Evolutionary conservation across 2,888 invertebrate genomes (phyloP).

Genomic region (Andrena camellia): DNA sequence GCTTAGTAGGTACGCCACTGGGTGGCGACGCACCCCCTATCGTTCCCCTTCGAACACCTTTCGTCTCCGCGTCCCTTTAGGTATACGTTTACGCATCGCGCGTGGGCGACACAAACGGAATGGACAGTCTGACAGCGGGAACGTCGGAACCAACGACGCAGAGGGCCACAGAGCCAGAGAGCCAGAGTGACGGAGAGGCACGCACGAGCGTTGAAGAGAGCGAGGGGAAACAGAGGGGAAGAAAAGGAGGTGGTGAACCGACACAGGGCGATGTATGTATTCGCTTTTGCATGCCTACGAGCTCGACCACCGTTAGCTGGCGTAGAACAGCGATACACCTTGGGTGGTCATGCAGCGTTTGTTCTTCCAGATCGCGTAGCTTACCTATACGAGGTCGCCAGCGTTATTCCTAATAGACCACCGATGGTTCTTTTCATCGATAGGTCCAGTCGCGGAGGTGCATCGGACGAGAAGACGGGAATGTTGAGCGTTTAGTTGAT

Average conservation of each 20-base stretch:
- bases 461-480: neutral
- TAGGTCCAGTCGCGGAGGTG: neutral
- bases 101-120: conserved; percentile 72
- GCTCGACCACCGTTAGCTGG: conserved; percentile 68
- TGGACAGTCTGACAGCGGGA: conserved; percentile 47
- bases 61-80: conserved; percentile 58
- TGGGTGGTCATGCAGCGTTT: conserved; percentile 68
- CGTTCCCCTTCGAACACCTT: conserved; percentile 56
- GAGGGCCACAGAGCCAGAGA: conserved; percentile 11
- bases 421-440: conserved; percentile 31
- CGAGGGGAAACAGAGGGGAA: neutral
- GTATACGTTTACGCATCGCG: conserved; percentile 63
- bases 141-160: conserved; percentile 49
- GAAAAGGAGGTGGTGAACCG: conserved; percentile 12
- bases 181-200: neutral
- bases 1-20: conserved; percentile 30
- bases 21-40: conserved; percentile 3
- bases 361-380: conserved; percentile 6
- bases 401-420: conserved; percentile 39
- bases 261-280: conserved; percentile 48
- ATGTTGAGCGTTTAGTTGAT: neutral
- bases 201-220: conserved; percentile 1
- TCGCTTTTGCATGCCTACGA: conserved; percentile 66
- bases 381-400: conserved; percentile 13
- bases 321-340: conserved; percentile 55